phyloP scores from a whole-genome alignment of 2,113 vertebrate genomes.

The Catagonus wagneri region DNA sequence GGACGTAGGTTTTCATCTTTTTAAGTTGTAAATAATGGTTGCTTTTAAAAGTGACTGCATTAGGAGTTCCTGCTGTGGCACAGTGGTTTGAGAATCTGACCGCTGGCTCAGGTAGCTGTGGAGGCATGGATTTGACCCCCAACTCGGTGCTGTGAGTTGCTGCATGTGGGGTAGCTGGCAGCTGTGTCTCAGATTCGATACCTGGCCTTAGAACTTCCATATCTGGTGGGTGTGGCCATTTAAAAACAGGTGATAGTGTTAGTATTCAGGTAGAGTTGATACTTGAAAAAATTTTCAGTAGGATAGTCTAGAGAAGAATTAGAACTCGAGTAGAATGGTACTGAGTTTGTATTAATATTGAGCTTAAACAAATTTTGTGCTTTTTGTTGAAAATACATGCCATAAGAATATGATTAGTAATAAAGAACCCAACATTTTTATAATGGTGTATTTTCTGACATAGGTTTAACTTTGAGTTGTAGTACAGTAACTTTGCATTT shows the following conservation, averaged over 20 bases:
- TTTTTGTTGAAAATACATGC: neutral
- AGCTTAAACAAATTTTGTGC: conserved; percentile 11
- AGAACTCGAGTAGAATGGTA: conserved; percentile 26
- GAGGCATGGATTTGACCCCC: no score
- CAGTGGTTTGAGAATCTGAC: no score
- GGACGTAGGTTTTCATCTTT: neutral
- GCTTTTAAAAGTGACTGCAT: neutral
- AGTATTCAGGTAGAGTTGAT: neutral
- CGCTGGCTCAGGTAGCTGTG: no score
- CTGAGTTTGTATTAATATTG: conserved; percentile 30
- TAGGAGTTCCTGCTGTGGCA: neutral
- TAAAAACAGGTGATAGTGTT: neutral
- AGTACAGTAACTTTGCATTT: conserved; percentile 8
- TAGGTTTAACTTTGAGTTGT: conserved; percentile 37
- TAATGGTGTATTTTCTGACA: neutral
- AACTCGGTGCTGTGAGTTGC: no score
- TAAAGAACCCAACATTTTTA: conserved; percentile 28
- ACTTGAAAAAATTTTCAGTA: neutral
- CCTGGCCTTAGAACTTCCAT: no score
- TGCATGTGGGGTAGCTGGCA: no score
- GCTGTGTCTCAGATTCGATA: no score
- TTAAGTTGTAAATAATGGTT: neutral
- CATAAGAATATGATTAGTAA: neutral
- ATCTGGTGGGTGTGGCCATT: no score
- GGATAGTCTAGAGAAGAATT: neutral